Conservation (phyloP, 2,888 invertebrate genomes). For the Slavum lentiscoides region DNA sequence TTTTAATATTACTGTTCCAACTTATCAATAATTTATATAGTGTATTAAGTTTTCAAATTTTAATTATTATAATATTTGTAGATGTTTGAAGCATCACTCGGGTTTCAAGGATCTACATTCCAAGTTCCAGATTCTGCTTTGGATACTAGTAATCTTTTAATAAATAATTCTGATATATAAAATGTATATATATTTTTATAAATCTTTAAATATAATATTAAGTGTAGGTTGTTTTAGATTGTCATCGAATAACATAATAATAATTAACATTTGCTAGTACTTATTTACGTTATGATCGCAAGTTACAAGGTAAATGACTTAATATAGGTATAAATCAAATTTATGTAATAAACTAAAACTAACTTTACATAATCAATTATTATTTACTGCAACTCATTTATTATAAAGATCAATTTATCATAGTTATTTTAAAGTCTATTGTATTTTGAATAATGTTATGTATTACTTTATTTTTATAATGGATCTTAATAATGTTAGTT, state of each 20-base stretch:
- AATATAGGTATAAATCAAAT: constrained; percentile 13
- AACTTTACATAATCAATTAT: constrained; percentile 23
- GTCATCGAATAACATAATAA: background rate
- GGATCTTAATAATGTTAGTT: no score
- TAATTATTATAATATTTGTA: constrained; percentile 58
- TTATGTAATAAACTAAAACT: constrained; percentile 15
- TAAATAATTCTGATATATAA: constrained; percentile 62
- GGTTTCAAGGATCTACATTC: constrained; percentile 66
- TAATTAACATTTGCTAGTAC: constrained; percentile 3
- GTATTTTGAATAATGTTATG: background rate
- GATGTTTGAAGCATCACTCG: constrained; percentile 69
- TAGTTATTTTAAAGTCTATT: background rate
- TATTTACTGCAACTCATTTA: background rate
- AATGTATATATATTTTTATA: background rate
- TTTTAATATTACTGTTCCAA: no score
- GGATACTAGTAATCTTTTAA: constrained; percentile 57
- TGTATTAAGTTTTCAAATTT: background rate
- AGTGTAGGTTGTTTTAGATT: background rate
- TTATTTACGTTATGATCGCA: background rate
- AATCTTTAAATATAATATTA: background rate
- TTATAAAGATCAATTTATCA: background rate
- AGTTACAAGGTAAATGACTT: background rate
- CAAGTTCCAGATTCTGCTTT: constrained; percentile 64
- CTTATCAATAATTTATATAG: no score
- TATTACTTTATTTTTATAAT: no score